Evolutionary conservation across 2,113 vertebrate species (phyloP).

Genomic region (Collichthys lucidus): DNA sequence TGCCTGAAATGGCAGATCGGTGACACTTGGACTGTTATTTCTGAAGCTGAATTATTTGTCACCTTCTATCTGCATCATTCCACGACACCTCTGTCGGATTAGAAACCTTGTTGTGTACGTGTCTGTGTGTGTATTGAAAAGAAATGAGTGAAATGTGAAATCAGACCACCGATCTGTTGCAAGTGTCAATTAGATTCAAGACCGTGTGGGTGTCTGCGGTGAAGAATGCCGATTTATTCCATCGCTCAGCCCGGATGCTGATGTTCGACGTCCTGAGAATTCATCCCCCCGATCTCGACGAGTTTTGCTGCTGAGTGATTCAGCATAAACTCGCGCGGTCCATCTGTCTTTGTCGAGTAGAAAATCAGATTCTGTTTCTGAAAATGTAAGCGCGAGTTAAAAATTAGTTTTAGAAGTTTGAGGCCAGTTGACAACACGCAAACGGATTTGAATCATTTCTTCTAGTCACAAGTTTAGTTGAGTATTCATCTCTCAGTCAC

Average conservation of each 20-base stretch:
- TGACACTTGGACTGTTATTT: slow-evolving; percentile 54
- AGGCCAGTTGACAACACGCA: not conserved
- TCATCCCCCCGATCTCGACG: not conserved
- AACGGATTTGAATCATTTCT: slow-evolving; percentile 17
- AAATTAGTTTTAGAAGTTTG: too few relatives aligned
- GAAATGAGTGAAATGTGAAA: slow-evolving; percentile 48
- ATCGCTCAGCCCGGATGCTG: slow-evolving; percentile 7
- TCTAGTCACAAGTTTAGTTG: slow-evolving; percentile 6
- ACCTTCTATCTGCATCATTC: slow-evolving; percentile 53
- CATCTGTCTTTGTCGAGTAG: slow-evolving; percentile 14
- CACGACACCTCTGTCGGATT: slow-evolving; percentile 52
- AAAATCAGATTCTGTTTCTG: slow-evolving; percentile 8
- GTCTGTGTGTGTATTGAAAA: not conserved
- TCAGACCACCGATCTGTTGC: slow-evolving; percentile 44
- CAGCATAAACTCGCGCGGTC: slow-evolving; percentile 30
- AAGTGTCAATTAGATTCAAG: slow-evolving; percentile 64
- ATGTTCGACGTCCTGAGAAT: slow-evolving; percentile 27
- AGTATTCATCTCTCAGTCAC: slow-evolving; percentile 44
- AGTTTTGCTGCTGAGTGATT: not conserved
- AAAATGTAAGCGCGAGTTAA: too few relatives aligned
- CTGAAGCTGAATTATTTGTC: slow-evolving; percentile 63
- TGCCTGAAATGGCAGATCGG: slow-evolving; percentile 33
- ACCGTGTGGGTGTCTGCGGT: slow-evolving; percentile 32
- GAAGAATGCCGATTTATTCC: slow-evolving; percentile 48
- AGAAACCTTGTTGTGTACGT: slow-evolving; percentile 47